Base-by-base conservation (phyloP, 64 coral and sea anemone genomes). In the Dendrophyllia cribrosa region DNA sequence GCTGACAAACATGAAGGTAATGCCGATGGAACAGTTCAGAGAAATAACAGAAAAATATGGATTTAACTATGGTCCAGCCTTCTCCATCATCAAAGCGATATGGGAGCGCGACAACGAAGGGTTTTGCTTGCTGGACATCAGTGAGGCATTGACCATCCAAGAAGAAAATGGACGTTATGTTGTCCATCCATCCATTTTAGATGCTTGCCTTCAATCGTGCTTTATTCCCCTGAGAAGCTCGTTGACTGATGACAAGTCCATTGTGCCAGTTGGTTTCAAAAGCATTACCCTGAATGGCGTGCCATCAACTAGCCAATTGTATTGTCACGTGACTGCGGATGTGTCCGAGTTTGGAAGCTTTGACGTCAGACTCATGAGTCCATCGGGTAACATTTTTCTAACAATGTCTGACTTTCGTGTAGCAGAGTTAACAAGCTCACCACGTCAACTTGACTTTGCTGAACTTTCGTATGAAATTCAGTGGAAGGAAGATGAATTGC, bases 191-290 rank as follows among this genome's bases (percentile, higher is more conserved):
- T 86, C 79, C 3, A 68, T 95, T 59, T 75, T 90, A 23, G 93
- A 95, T 70, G 93, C 93, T 12, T 95, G 93, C 25, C 74, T 95
- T 19, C 93, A 95, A 86, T 90, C 91, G 7, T 86, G 73, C 20
- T 87, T 93, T 66, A 15, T 88, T 19, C 43, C 75, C 61, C 49
- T 79, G 43, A 11, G 44, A 55, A 55, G 8, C n/a, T 51, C 58
- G 0, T 50, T 58, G 55, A 52, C 34, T 23, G 26, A 62, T 46
- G 64, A 79, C 24, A 59, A 62, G n/a, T 78, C 91, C 22, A 59
- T 77, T 52, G 83, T 93, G 56, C 74, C 91, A 10, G 83, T 93
- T 47, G 47, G 82, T 16, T 87, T 91, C 17, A 59, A 73, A 16
- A 72, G 66, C 10, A 60, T 87, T 24, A 72, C 67, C 4, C 15